Base-by-base conservation (phyloP, 2,113 vertebrate genomes). In the Macrotis lagotis region DNA sequence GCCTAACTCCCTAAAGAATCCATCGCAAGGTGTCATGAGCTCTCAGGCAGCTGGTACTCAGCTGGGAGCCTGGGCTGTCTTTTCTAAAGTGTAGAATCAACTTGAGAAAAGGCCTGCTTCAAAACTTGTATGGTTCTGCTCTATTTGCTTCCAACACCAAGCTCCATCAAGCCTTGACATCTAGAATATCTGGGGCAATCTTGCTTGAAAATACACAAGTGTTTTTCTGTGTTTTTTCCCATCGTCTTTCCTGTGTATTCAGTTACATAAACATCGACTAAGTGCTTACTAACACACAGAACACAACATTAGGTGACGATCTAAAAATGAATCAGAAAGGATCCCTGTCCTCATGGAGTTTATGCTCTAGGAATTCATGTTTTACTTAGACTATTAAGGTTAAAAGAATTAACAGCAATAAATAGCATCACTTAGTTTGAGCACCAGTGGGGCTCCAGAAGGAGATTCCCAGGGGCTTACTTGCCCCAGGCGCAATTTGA, bases 31-130 rank as follows among this genome's bases (percentile, higher is more conserved):
- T 96, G 92, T 94, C 95, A 53, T 94, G 83, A 89, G 89, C 31
- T 93, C 83, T 93, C 14, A 89, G 90, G 49, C 90, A 94, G 66
- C 90, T 53, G 96, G 49, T 94, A 51, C 95, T 47, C 28, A 96
- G 89, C 90, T 44, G 48, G 50, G 24, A 95, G 53, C 7, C 74
- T 94, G 90, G 94, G 51, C 91, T n/a, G 26, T 95, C 91, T 92
- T 96, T 96, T 48, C 94, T 50, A 55, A 96, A 93, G 16, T 3
- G 51, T 51, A 51, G 28, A 28, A 10, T 55, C 26, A 55, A 14
- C 37, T 74, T 74, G 59, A 83, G n/a, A 83, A n/a, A 83, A 22
- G 16, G 37, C 66, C 66, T 8, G 0, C 66, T 44, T 44, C 66
- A 44, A 44, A 44, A 44, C 66, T 24, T 83, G 66, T 44, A 12